These are phyloP conservation scores for Branchinecta lindahli DNA, from an alignment of 1,140 invertebrate genomes.

Conservation along the genomic window DNA sequence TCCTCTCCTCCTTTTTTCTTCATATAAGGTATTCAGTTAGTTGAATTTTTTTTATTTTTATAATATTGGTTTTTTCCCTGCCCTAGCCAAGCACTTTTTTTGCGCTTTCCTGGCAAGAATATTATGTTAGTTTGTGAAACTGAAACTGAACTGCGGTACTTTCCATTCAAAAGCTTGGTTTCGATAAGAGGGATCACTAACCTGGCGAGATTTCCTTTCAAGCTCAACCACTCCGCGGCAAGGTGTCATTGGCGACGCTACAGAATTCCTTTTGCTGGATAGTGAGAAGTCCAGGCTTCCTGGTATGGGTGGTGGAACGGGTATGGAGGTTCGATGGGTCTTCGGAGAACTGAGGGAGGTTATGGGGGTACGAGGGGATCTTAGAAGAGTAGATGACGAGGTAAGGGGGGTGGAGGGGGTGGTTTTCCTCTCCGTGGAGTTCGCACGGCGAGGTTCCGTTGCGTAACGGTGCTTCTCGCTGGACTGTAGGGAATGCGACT, in stretches of 20 bases:
- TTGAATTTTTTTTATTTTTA: too few relatives aligned
- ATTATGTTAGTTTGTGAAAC: too few relatives aligned
- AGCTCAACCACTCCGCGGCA: too few relatives aligned
- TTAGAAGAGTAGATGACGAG: neutral
- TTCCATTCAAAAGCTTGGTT: too few relatives aligned
- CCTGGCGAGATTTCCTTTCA: too few relatives aligned
- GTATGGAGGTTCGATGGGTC: neutral
- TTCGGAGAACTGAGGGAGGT: neutral
- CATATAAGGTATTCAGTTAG: too few relatives aligned
- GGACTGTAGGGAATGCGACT: constrained; percentile 6
- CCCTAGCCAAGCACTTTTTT: too few relatives aligned
- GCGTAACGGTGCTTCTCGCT: neutral
- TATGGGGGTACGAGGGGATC: neutral
- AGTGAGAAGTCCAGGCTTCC: neutral
- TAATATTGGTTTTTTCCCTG: too few relatives aligned
- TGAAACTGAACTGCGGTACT: too few relatives aligned
- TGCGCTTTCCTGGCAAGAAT: too few relatives aligned
- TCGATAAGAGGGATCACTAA: too few relatives aligned
- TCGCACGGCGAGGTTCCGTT: neutral
- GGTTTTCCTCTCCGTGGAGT: constrained; percentile 6
- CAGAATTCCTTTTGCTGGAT: neutral
- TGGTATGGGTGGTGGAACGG: neutral
- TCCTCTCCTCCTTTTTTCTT: too few relatives aligned
- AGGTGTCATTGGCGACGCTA: neutral
- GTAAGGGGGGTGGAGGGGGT: constrained; percentile 3